phyloP scores from a whole-genome alignment of 2,888 invertebrate genomes.

The Parochlus steinenii region DNA sequence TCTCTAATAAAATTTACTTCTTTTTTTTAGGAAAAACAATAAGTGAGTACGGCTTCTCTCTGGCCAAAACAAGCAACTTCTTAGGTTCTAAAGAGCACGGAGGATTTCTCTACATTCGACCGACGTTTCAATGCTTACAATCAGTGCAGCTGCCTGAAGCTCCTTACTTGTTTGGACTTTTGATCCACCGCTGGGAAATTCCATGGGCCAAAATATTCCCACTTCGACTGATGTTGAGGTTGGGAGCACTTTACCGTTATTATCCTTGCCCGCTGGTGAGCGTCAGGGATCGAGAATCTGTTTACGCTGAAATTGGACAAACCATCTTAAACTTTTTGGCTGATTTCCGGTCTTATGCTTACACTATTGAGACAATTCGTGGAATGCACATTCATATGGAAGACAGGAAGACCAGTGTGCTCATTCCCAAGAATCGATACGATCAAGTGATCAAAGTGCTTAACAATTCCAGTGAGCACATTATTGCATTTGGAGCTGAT shows the following conservation, averaged over 20 bases:
- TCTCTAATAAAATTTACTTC: not conserved
- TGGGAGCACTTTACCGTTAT: slow-evolving; percentile 72
- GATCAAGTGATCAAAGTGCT: slow-evolving; percentile 58
- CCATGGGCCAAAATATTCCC: slow-evolving; percentile 58
- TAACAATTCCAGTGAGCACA: slow-evolving; percentile 66
- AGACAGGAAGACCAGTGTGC: slow-evolving; percentile 57
- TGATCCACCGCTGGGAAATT: slow-evolving; percentile 49
- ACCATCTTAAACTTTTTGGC: slow-evolving; percentile 76
- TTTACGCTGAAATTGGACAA: slow-evolving; percentile 67
- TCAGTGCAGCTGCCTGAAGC: slow-evolving; percentile 53
- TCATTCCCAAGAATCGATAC: slow-evolving; percentile 58
- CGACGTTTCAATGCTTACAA: slow-evolving; percentile 66
- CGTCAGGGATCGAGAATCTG: slow-evolving; percentile 55
- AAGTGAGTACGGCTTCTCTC: slow-evolving; percentile 38
- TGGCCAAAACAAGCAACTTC: slow-evolving; percentile 34
- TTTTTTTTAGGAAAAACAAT: slow-evolving; percentile 12
- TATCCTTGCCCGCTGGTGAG: slow-evolving; percentile 74
- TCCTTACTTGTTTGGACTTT: slow-evolving; percentile 59
- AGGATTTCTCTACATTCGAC: slow-evolving; percentile 66
- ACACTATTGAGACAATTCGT: slow-evolving; percentile 56
- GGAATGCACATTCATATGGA: slow-evolving; percentile 71
- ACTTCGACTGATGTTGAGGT: slow-evolving; percentile 51
- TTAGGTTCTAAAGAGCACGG: slow-evolving; percentile 56
- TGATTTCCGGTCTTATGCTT: slow-evolving; percentile 70
- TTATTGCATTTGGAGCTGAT: slow-evolving; percentile 66